Evolutionary conservation across 1,140 invertebrate species (phyloP), one percentile per base, ranked within the genome.

Genomic region (Aphis gossypii): DNA sequence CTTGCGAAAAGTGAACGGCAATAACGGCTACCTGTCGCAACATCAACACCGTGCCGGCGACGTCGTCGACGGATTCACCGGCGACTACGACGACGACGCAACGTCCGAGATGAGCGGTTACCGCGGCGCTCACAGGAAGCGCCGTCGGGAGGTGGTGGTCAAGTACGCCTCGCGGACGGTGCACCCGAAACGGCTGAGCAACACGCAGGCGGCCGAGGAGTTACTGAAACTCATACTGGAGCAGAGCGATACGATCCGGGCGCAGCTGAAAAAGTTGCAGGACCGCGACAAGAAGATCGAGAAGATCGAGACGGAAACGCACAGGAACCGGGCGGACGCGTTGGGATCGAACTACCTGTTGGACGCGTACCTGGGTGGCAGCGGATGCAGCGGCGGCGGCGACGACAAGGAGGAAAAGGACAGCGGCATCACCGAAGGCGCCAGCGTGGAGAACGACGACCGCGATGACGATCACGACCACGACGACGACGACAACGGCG

Each of bases 321-420:
- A 98, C 95, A 95, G 95, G 48, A 95, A 95, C 1, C 95, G 97
- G 84, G 96, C 97, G 95, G 96, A 97, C 94, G 96, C 97, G 94
- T 96, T 97, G 94, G 97, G 97, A 23, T 97, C 97, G 76, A 97
- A 98, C 95, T 98, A 98, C 95, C 96, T 98, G 35, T 96, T 98
- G 5, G 97, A 98, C 95, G 97, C 97, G 0, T 98, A 98, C 94
- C 95, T 98, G 4, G 96, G 96, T 14, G 95, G 95, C 94, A 95
- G 94, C 30, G 38, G 84, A 51, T 51, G 48, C 48, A 96, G 38
- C 54, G 35, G 96, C 9, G 86, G 84, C 21, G 91, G 96, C 9
- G 86, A 90, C 21, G 91, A 92, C 21, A 94, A 89, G 48, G 86
- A 90, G 30, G 94, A 94, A 82, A 76, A 76, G 11, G 87, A 91